Evolutionary conservation across 1,140 invertebrate species (phyloP), one percentile per base, ranked within the genome.

Genomic region (Neodiprion fabricii): DNA sequence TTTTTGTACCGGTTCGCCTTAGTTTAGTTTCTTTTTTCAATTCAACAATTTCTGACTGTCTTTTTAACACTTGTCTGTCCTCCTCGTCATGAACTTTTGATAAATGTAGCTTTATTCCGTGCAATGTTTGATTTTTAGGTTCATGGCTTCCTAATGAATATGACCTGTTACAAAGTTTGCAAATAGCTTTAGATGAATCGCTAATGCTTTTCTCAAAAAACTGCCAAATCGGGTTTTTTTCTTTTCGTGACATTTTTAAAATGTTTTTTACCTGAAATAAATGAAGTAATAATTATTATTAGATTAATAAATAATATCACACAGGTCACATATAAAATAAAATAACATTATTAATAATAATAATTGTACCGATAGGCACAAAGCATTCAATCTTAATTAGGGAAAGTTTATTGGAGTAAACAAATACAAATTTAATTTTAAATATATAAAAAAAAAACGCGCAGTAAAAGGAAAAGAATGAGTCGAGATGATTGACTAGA

Each of bases 141-240:
- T 61, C 53, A 1, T 61, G 53, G 53, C 53, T 61, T 12, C 70
- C 48, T 48, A 71, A 71, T 5, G 70, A 71, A 1, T 1, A 71
- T 7, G 48, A 11, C 10, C 48, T 71, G 5, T 71, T 48, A 71
- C 70, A 71, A 11, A 47, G 3, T 71, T 71, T 71, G 48, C 70
- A 71, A 7, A 48, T 11, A 48, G 70, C 70, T 48, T 48, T 71
- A 14, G 70, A 28, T 14, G 48, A 1, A 48, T 48, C 53, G n/a
- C 2, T 61, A 61, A 8, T 3, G n/a, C 53, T 61, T 61, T 8
- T 61, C 3, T 61, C 53, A n/a, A 61, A 61, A n/a, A 12, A 61
- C n/a, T 61, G 53, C 53, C 53, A 61, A n/a, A 61, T 61, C n/a
- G 53, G 53, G 7, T 61, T 61, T 61, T 61, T 61, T 61, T 61